Evolutionary conservation across 2,888 invertebrate species (phyloP).

Genomic region (Blastobasis lacticolella): DNA sequence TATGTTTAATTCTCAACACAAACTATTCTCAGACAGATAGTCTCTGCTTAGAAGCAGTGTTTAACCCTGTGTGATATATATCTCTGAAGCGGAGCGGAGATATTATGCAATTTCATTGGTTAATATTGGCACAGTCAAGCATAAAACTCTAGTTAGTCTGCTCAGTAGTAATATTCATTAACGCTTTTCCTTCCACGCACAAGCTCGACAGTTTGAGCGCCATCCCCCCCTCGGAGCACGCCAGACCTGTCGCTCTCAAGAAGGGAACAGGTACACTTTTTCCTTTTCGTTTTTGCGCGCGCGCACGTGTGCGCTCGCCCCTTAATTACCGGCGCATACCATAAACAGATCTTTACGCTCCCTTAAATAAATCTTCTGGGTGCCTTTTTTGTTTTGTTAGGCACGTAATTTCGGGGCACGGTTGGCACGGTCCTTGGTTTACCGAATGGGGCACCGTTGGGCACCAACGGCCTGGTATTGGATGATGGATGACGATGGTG

Average conservation of each 20-base stretch:
- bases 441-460: slow-evolving; percentile 34
- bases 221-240: slow-evolving; percentile 45
- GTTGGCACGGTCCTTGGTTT: slow-evolving; percentile 58
- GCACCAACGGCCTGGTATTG: slow-evolving; percentile 30
- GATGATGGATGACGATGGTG: slow-evolving; percentile 64
- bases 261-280: slow-evolving; percentile 68
- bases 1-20: no score
- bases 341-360: slow-evolving; percentile 75
- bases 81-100: no score
- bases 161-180: no score
- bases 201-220: slow-evolving; percentile 40
- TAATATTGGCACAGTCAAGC: no score
- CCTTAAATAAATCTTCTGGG: slow-evolving; percentile 71
- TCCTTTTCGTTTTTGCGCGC: slow-evolving; percentile 61
- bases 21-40: no score
- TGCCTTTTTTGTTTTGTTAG: slow-evolving; percentile 59
- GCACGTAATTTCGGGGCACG: slow-evolving; percentile 56
- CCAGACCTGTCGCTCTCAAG: slow-evolving; percentile 67
- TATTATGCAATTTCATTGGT: no score
- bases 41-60: no score
- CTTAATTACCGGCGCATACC: slow-evolving; percentile 74
- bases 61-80: no score
- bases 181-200: no score
- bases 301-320: slow-evolving; percentile 69
- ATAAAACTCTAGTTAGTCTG: no score